These are phyloP conservation scores for Enteromius argenteus DNA, from an alignment of 2,797 vertebrate genomes.

Conservation along the genomic window DNA sequence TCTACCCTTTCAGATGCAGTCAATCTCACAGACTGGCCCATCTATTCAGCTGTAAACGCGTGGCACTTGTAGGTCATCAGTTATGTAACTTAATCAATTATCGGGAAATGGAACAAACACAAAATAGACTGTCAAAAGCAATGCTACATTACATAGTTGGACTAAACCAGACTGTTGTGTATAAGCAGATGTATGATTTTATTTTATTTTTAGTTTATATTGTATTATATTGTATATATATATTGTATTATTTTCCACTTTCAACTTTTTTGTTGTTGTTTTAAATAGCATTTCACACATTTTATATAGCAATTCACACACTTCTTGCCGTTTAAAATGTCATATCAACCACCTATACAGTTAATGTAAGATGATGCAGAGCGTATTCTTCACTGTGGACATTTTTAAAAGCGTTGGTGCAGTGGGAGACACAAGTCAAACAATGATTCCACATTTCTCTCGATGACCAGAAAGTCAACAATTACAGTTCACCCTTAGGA, in stretches of 20 bases:
- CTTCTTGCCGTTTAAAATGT: not conserved
- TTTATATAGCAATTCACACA: not conserved
- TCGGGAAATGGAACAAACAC: slow-evolving; percentile 74
- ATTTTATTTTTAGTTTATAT: not conserved
- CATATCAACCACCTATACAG: not conserved
- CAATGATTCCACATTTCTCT: slow-evolving; percentile 12
- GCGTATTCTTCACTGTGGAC: slow-evolving; percentile 21
- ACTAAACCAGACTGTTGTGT: not conserved
- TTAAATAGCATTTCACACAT: not conserved
- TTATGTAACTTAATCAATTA: slow-evolving; percentile 80
- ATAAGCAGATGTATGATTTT: not conserved
- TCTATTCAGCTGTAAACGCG: slow-evolving; percentile 64
- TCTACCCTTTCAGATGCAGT: slow-evolving; percentile 61
- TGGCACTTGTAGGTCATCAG: slow-evolving; percentile 75
- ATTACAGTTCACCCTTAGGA: slow-evolving; percentile 31
- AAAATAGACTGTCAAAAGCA: slow-evolving; percentile 69
- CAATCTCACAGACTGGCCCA: slow-evolving; percentile 43
- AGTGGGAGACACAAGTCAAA: slow-evolving; percentile 32
- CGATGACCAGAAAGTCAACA: slow-evolving; percentile 31
- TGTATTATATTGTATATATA: too few relatives aligned
- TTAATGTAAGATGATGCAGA: not conserved
- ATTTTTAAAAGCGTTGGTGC: slow-evolving; percentile 48
- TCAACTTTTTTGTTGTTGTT: not conserved
- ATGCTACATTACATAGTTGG: not conserved
- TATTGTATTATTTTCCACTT: not conserved